Evolutionary conservation across 2,888 invertebrate species (phyloP).

Genomic region (Deilephila elpenor): DNA sequence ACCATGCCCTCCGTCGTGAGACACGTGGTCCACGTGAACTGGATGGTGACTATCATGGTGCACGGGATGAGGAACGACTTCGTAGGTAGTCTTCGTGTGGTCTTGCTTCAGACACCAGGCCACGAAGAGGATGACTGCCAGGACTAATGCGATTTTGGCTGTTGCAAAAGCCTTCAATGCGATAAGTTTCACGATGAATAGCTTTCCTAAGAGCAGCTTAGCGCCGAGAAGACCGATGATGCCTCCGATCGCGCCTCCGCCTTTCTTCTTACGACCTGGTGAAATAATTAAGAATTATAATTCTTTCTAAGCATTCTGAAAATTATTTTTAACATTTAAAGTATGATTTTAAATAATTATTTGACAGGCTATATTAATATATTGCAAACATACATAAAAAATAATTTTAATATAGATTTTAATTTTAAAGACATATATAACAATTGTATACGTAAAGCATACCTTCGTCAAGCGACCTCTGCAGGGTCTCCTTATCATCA

Average conservation of each 20-base stretch:
- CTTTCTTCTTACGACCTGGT: constrained; percentile 89
- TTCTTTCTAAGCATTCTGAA: too few relatives aligned
- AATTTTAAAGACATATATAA: too few relatives aligned
- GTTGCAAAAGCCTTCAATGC: constrained; percentile 93
- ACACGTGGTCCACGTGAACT: constrained; percentile 82
- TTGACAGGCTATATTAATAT: too few relatives aligned
- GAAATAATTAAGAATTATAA: not conserved
- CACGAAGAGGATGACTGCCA: constrained; percentile 87
- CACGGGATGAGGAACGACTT: constrained; percentile 76
- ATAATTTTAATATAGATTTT: too few relatives aligned
- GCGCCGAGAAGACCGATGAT: constrained; percentile 87
- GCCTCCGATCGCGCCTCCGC: constrained; percentile 87
- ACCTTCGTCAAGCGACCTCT: constrained; percentile 94
- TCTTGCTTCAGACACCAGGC: constrained; percentile 78
- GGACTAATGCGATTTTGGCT: constrained; percentile 91
- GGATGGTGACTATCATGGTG: constrained; percentile 87
- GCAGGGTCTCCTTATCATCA: constrained; percentile 88
- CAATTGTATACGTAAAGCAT: constrained; percentile 45
- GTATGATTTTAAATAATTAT: too few relatives aligned
- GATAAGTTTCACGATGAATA: constrained; percentile 91
- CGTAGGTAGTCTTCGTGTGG: constrained; percentile 76
- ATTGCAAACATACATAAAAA: too few relatives aligned
- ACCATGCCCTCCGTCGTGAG: constrained; percentile 72
- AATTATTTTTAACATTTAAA: too few relatives aligned
- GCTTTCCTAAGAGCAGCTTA: constrained; percentile 76